Evolutionary conservation across 2,113 vertebrate genomes (phyloP).

Genomic region (Bubo blakistoni): DNA sequence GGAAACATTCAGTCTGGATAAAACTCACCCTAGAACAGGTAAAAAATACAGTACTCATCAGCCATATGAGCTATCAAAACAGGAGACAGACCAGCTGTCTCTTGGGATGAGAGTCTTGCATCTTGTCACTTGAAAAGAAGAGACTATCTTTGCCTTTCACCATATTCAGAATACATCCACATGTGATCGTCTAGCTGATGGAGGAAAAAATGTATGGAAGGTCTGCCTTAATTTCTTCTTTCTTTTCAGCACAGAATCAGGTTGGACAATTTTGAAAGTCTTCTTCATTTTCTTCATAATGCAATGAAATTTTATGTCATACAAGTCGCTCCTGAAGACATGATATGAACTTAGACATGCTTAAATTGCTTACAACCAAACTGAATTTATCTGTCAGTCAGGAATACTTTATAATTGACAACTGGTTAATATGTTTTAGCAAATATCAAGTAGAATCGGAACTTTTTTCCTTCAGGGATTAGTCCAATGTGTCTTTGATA

Average conservation of each 20-base stretch:
- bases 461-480: slow-evolving; percentile 4
- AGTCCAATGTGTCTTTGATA: slow-evolving; percentile 6
- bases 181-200: not conserved
- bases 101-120: not conserved
- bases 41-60: not conserved
- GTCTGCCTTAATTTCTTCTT: not conserved
- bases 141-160: not conserved
- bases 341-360: not conserved
- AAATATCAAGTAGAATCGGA: slow-evolving; percentile 24
- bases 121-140: not conserved
- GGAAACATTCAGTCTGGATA: not conserved
- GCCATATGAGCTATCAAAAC: not conserved
- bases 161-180: not conserved
- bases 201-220: not conserved
- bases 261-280: not conserved
- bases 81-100: not conserved
- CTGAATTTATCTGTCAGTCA: slow-evolving; percentile 30
- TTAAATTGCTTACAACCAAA: not conserved
- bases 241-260: not conserved
- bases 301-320: not conserved
- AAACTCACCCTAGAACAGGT: not conserved
- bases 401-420: not conserved
- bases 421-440: not conserved
- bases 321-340: not conserved
- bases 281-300: not conserved